Evolutionary conservation across 2,888 invertebrate genomes (phyloP).

Genomic region (Blera fallax): DNA sequence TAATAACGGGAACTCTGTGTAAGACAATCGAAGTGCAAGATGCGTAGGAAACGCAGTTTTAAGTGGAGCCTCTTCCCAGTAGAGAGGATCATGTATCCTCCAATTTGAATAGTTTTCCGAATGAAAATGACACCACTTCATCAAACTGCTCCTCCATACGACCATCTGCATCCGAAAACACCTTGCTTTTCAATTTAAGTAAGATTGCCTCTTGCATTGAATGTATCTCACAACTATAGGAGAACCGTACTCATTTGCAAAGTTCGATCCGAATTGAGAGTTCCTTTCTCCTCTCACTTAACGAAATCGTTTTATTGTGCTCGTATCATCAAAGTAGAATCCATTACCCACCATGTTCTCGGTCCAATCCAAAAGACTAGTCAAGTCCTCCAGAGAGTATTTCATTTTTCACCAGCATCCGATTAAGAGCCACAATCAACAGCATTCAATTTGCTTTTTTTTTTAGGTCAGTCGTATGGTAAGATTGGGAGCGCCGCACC

Average conservation of each 20-base stretch:
- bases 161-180: background rate
- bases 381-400: constrained; percentile 13
- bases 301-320: constrained; percentile 13
- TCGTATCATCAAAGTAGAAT: constrained; percentile 9
- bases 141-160: background rate
- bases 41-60: no score
- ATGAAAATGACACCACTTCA: background rate
- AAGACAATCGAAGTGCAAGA: no score
- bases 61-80: no score
- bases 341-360: constrained; percentile 33
- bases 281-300: constrained; percentile 11
- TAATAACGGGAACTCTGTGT: no score
- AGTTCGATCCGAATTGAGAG: constrained; percentile 12
- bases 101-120: background rate
- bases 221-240: background rate
- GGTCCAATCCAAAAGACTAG: constrained; percentile 10
- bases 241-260: background rate
- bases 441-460: constrained; percentile 35
- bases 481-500: background rate
- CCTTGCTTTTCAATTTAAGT: background rate
- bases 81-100: no score
- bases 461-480: constrained; percentile 38
- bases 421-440: constrained; percentile 60
- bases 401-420: constrained; percentile 64
- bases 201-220: background rate